Evolutionary conservation across 1,140 invertebrate species (phyloP).

Genomic region (Scaptomyza pallida): DNA sequence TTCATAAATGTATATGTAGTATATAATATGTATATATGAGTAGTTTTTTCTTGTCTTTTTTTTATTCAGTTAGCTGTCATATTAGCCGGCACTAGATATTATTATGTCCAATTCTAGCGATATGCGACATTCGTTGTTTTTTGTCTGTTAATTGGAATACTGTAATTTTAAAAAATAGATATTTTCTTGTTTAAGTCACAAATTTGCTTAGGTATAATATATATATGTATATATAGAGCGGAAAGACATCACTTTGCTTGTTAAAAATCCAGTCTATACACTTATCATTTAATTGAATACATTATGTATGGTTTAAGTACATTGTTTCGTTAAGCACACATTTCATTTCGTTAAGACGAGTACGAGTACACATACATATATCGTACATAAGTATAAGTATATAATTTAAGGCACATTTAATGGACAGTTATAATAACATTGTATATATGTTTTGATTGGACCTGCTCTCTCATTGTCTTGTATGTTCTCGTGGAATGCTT

Average conservation of each 20-base stretch:
- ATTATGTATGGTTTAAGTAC: slow-evolving; percentile 64
- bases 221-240: slow-evolving; percentile 71
- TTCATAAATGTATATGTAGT: slow-evolving; percentile 23
- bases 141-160: slow-evolving; percentile 60
- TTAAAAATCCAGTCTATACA: slow-evolving; percentile 77
- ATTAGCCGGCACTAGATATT: slow-evolving; percentile 20
- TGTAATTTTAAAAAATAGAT: slow-evolving; percentile 48
- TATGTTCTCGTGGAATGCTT: slow-evolving; percentile 70
- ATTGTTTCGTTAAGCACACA: slow-evolving; percentile 58
- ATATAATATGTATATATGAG: slow-evolving; percentile 30
- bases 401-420: slow-evolving; percentile 78
- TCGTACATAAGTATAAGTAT: slow-evolving; percentile 58
- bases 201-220: slow-evolving; percentile 73
- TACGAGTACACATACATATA: slow-evolving; percentile 40
- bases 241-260: slow-evolving; percentile 65
- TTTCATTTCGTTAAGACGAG: slow-evolving; percentile 12
- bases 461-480: slow-evolving; percentile 75
- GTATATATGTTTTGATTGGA: slow-evolving; percentile 64
- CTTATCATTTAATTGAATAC: slow-evolving; percentile 66
- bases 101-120: slow-evolving; percentile 9
- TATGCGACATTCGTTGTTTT: slow-evolving; percentile 62
- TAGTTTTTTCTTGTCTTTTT: too few relatives aligned
- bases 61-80: slow-evolving; percentile 33
- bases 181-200: slow-evolving; percentile 13
- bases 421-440: slow-evolving; percentile 74